Percentiles rank a stretch among this genome's conserved stretches.
These are phyloP conservation scores for Hippolais icterina DNA, from an alignment of 2,113 vertebrate species.

Conservation along the genomic window DNA sequence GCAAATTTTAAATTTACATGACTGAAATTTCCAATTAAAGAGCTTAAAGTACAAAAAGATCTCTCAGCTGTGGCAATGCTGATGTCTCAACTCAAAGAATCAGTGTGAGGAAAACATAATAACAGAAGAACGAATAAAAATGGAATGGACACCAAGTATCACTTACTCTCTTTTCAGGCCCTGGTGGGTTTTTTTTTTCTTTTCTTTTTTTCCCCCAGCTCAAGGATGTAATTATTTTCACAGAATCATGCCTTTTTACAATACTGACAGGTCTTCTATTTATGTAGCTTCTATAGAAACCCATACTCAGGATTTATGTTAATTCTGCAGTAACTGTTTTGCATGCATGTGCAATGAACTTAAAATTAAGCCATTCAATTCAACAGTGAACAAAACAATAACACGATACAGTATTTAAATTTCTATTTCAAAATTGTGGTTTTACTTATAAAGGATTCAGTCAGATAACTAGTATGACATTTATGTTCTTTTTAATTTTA, in stretches of 20 bases:
- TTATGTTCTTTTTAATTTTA: background rate
- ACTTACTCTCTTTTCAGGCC: background rate
- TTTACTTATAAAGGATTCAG: background rate
- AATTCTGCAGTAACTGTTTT: background rate
- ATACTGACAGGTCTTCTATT: background rate
- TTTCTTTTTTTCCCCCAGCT: background rate
- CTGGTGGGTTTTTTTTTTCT: background rate
- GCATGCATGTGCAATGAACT: background rate
- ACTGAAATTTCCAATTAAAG: background rate
- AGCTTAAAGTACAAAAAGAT: background rate
- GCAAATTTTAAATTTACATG: background rate
- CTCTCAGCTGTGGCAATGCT: background rate
- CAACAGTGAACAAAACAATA: background rate
- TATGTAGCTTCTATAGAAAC: constrained; percentile 4
- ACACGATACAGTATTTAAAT: background rate
- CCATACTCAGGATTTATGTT: background rate
- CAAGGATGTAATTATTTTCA: background rate
- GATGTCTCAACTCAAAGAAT: background rate
- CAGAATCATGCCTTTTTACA: background rate
- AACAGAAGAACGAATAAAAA: background rate
- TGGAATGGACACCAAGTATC: background rate
- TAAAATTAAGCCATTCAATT: background rate
- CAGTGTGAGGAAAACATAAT: background rate
- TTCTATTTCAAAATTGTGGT: background rate
- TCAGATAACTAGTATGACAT: background rate